Base-by-base conservation (phyloP, 1,140 invertebrate species). In the Asobara japonica region DNA sequence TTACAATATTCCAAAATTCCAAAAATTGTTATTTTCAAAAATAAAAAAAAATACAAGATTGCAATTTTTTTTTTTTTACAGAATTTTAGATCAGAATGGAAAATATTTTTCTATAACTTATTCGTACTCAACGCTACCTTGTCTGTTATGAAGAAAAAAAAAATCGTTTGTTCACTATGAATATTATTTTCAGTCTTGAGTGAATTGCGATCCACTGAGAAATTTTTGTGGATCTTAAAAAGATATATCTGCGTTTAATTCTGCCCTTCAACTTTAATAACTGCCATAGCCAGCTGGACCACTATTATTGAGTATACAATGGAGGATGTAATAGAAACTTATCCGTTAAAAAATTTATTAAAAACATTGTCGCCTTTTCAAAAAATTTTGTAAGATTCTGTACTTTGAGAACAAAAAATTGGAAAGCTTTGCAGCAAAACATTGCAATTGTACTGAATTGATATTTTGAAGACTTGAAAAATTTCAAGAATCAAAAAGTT, bases 151-250 rank as follows among this genome's bases (percentile, higher is more conserved):
- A 48, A 25, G 20, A 75, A 76, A 71, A 74, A 71, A 64, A 69
- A 72, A 38, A 62, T n/a, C n/a, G 71, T 38, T 76, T 74, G 71
- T 65, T 48, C 68, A 65, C 33, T 74, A 77, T 41, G 73, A 76
- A 76, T 76, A 77, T 75, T 74, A 78, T 30, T 77, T 79, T 83
- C 80, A 82, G 80, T 82, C 80, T 83, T 79, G 64, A 76, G 76
- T 80, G 65, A 79, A 78, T 79, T 72, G 77, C 71, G 71, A 79
- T 75, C 62, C 62, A 70, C 74, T 72, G 73, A 72, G 69, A 30
- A 62, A 13, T 16, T 62, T 16, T 16, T 29, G 18, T 62, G 60
- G 29, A 62, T 62, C 27, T 29, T 36, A 36, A 36, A 27, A 29
- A 29, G 25, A 30, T 62, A 65, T 29, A 22, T 62, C 64, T 48